Evolutionary conservation across 2,888 invertebrate genomes (phyloP).

Genomic region (Parochlus steinenii): DNA sequence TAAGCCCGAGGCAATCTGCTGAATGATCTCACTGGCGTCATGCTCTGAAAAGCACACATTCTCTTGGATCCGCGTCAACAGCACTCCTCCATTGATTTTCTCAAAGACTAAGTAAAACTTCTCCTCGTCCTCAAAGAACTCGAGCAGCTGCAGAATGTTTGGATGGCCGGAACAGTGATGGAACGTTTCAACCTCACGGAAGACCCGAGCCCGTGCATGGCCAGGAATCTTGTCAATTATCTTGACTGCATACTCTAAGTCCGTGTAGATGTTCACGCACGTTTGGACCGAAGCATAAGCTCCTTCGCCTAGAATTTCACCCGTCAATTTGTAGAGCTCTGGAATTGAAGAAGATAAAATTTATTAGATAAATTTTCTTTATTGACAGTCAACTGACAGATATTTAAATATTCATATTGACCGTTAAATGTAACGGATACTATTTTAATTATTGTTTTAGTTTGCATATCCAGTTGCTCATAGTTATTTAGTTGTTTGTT

Average conservation of each 20-base stretch:
- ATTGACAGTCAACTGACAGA: too few relatives aligned
- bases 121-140: conserved; percentile 94
- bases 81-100: conserved; percentile 81
- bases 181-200: conserved; percentile 98
- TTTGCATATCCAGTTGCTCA: too few relatives aligned
- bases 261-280: conserved; percentile 79
- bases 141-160: conserved; percentile 93
- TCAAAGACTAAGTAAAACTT: conserved; percentile 97
- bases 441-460: too few relatives aligned
- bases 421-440: too few relatives aligned
- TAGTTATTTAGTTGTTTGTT: too few relatives aligned
- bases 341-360: conserved; percentile 21
- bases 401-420: too few relatives aligned
- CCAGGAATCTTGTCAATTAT: conserved; percentile 91
- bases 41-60: conserved; percentile 86
- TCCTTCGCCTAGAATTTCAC: conserved; percentile 90
- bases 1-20: conserved; percentile 85
- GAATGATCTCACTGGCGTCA: conserved; percentile 86
- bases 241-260: conserved; percentile 93
- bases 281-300: conserved; percentile 93
- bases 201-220: conserved; percentile 81
- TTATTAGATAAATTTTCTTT: not conserved
- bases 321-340: conserved; percentile 91
- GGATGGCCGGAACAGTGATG: conserved; percentile 95
- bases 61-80: conserved; percentile 85